Conservation (phyloP, 2,113 vertebrate species). For the Vicugna pacos region DNA sequence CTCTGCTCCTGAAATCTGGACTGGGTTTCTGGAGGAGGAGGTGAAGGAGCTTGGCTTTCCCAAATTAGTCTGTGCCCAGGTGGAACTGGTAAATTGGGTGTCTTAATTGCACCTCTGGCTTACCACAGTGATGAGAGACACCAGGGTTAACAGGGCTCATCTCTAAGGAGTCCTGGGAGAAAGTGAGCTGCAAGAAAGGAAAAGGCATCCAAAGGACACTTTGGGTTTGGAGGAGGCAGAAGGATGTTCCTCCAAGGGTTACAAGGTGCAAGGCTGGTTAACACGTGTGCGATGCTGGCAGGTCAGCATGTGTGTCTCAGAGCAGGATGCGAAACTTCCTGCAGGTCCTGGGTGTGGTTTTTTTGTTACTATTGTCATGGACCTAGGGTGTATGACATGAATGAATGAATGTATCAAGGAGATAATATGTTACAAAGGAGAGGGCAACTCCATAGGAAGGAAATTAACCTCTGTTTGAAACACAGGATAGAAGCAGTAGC, state of each 20-base stretch:
- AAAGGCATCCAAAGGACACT: neutral
- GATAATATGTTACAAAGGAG: neutral
- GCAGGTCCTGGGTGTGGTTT: no score
- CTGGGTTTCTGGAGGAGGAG: neutral
- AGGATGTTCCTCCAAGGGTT: neutral
- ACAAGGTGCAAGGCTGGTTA: neutral
- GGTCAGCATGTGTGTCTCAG: neutral
- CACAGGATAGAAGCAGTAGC: neutral
- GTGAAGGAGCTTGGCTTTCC: neutral
- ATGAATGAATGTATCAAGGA: slow-evolving; percentile 12
- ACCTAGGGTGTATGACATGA: neutral
- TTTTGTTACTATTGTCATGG: neutral
- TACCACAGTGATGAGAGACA: neutral
- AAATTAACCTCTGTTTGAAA: neutral
- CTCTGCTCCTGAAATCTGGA: neutral
- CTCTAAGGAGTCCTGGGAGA: neutral
- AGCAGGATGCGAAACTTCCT: neutral
- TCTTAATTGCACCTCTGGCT: neutral
- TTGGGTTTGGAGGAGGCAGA: neutral
- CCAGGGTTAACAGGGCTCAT: neutral
- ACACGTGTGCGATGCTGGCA: neutral
- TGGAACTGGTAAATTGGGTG: neutral
- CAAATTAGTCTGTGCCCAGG: slow-evolving; percentile 30
- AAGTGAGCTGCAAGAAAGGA: neutral
- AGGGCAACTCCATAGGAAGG: neutral